Evolutionary conservation across 2,888 invertebrate species (phyloP), one percentile per base, ranked within the genome.

Genomic region (Microdon myrmicae): DNA sequence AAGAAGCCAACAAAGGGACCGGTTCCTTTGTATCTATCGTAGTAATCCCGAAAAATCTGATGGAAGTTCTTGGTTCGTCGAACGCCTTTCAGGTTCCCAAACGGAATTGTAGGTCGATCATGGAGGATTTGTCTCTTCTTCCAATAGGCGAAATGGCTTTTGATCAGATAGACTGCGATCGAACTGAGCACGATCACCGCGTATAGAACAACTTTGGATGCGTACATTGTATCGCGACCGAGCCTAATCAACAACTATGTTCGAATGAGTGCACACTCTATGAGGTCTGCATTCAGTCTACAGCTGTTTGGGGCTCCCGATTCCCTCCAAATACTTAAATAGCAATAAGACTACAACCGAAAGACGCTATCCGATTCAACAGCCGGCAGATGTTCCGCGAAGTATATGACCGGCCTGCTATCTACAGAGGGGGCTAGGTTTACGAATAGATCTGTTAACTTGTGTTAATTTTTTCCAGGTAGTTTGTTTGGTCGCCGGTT

Each of bases 1-100:
- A 71, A 80, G 47, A 76, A 72, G 0, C 80, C 80, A 7, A 73
- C 67, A 43, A 78, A 77, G 0, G 77, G 77, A 2, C 74, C 74
- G 22, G 41, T 67, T 26, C 49, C 68, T 56, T 70, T 68, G 14
- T 60, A 73, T 22, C 64, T 69, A 6, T 71, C 49, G 53, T 79
- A 79, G 7, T 72, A 48, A 12, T 67, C 41, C 16, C 71, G 68
- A 4, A 75, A 22, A 7, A 69, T 68, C 20, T 68, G 66, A 26
- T 68, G 49, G 3, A 74, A 67, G 34, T 73, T 74, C 4, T 68
- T 68, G 53, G 70, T 73, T 13, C 10, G 34, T 6, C 45, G 60
- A 8, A 66, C 37, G 7, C 68, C 68, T 13, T 38, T 43, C 2
- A 71, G 38, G 19, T 72, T 74, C 2, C 76, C 76, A 10, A 60